Evolutionary conservation across 2,888 invertebrate species (phyloP), one percentile per base, ranked within the genome.

Genomic region (Napeogenes sylphis): DNA sequence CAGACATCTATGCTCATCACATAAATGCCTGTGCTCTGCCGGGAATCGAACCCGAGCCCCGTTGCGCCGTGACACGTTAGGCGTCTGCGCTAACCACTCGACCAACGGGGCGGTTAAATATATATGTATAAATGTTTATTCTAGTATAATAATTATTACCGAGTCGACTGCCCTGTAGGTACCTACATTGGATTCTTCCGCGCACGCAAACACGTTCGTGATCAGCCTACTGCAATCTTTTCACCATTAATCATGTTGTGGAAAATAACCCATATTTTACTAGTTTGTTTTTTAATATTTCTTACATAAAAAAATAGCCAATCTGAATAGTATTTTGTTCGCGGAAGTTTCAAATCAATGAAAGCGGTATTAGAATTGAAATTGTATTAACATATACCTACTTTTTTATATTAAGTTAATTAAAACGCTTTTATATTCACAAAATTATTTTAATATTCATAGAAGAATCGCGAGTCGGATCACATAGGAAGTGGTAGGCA

Each of bases 401-500:
- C 21, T 21, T 21, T 21, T 21, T 21, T 21, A 1, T 21, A 21
- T 21, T 21, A 21, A 21, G 21, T 21, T 21, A 1, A 21, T 21
- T 21, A 21, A 21, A 21, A 59, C 32, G 12, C 4, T 33, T 42
- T 30, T 47, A 21, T 64, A 66, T 77, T 80, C 84, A 83, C 73
- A 85, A 88, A 88, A 85, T 80, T 76, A 78, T 75, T 85, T 84
- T 88, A 80, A 76, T 80, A 81, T 80, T 84, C 63, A 68, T 77
- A 81, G 81, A 82, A 81, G 82, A 84, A 72, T 72, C 71, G 75
- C 79, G 78, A 80, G 78, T 83, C 80, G 80, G 83, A 83, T 84
- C 82, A 86, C 87, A 87, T 83, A 79, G 83, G 87, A 85, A 87
- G 81, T 83, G 81, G 78, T 83, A 84, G 89, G 88, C 87, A 88